These are phyloP conservation scores for Dynastes tityus DNA, from an alignment of 2,888 invertebrate genomes.

Conservation along the genomic window DNA sequence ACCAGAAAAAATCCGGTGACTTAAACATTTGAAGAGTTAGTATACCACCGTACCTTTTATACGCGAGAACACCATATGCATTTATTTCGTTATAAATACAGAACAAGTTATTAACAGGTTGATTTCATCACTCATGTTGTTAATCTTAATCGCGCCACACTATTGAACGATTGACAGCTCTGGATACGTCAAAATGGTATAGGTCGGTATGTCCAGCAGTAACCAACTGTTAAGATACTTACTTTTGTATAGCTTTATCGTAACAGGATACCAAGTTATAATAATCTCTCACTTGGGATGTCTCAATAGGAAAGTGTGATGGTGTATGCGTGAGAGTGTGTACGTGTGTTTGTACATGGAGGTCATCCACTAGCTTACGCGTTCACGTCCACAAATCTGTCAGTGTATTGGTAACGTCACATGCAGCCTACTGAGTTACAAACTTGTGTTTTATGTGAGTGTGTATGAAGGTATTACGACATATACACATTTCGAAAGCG, in stretches of 20 bases:
- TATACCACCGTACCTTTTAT: too few relatives aligned
- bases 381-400: constrained; percentile 53
- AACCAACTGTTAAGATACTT: constrained; percentile 33
- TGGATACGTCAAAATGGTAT: constrained; percentile 19
- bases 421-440: constrained; percentile 54
- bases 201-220: constrained; percentile 1
- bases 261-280: constrained; percentile 45
- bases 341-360: constrained; percentile 40
- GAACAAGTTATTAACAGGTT: neutral
- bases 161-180: constrained; percentile 13
- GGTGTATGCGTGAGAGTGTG: constrained; percentile 30
- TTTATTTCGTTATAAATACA: neutral
- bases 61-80: too few relatives aligned
- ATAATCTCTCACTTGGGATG: constrained; percentile 43
- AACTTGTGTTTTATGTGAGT: constrained; percentile 47
- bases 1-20: too few relatives aligned
- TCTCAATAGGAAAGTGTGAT: constrained; percentile 44
- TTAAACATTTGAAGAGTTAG: too few relatives aligned
- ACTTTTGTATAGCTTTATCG: constrained; percentile 25
- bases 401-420: constrained; percentile 54
- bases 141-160: neutral
- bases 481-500: constrained; percentile 44
- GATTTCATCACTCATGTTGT: constrained; percentile 2
- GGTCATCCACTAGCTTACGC: constrained; percentile 47
- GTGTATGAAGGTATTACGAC: constrained; percentile 45